These are phyloP conservation scores for Vipera ursinii DNA, from an alignment of 2,797 vertebrate genomes.

Conservation along the genomic window DNA sequence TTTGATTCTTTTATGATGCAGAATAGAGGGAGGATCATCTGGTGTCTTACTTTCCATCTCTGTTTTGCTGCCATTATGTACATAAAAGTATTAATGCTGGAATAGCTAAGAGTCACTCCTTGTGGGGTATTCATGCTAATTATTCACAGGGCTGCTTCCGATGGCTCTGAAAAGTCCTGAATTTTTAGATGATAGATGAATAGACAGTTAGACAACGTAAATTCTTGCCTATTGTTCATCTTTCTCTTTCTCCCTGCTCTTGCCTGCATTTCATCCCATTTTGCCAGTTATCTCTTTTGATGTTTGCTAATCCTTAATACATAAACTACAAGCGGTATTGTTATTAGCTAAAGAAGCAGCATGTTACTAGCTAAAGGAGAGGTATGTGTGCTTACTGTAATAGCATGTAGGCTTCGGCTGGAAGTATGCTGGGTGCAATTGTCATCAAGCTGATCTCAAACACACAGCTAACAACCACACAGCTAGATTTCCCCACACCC, in stretches of 20 bases:
- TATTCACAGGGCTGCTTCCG: background rate
- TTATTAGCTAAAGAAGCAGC: background rate
- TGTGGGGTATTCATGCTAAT: background rate
- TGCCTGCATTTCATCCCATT: background rate
- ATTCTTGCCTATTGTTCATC: background rate
- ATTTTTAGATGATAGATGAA: background rate
- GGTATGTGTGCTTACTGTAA: background rate
- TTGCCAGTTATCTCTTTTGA: background rate
- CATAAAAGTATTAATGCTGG: background rate
- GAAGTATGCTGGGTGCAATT: background rate
- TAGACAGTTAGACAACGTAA: background rate
- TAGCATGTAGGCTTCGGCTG: background rate
- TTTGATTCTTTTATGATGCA: background rate
- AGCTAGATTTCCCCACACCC: background rate
- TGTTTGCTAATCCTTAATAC: background rate
- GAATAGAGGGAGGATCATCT: background rate
- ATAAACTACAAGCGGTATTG: background rate
- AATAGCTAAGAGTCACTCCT: background rate
- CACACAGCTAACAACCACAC: background rate
- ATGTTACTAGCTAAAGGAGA: background rate
- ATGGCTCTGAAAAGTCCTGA: background rate
- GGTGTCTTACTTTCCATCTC: background rate
- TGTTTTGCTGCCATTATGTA: background rate
- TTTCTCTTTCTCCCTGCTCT: background rate
- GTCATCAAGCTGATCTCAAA: background rate